Percentiles rank a stretch among this genome's conserved stretches.
phyloP scores from a whole-genome alignment of 2,888 invertebrate genomes.

The Parthenolecanium corni region DNA sequence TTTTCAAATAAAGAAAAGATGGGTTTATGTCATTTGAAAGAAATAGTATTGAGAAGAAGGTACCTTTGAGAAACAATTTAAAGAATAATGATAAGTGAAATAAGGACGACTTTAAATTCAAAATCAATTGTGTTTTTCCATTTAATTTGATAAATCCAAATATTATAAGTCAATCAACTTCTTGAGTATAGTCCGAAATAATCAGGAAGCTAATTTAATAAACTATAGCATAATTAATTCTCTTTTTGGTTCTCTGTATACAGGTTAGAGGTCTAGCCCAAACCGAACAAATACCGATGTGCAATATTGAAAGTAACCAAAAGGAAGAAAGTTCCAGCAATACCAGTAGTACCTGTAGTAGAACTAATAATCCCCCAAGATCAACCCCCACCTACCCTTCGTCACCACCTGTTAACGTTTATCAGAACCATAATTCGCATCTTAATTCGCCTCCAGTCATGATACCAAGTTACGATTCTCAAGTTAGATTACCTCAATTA shows the following conservation, averaged over 20 bases:
- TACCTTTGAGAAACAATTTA: no score
- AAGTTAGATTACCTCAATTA: slow-evolving; percentile 36
- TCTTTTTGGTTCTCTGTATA: neutral
- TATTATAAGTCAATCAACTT: no score
- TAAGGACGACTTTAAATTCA: no score
- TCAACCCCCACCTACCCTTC: slow-evolving; percentile 21
- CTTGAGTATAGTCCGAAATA: no score
- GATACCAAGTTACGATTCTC: slow-evolving; percentile 37
- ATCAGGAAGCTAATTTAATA: no score
- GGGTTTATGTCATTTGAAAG: no score
- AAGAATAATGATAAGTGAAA: no score
- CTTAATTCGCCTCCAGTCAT: slow-evolving; percentile 20
- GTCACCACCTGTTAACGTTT: slow-evolving; percentile 17
- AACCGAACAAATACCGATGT: slow-evolving; percentile 41
- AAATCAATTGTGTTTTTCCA: no score
- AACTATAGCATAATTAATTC: neutral
- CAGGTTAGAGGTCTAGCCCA: slow-evolving; percentile 59
- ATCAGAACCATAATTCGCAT: slow-evolving; percentile 19
- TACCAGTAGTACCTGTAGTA: slow-evolving; percentile 8
- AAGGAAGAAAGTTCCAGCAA: neutral
- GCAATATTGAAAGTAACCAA: slow-evolving; percentile 37
- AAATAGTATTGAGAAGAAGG: no score
- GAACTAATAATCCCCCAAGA: slow-evolving; percentile 10
- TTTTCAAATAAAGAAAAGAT: no score
- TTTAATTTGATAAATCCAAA: no score